phyloP scores from a whole-genome alignment of 2,113 vertebrate species.

The Plecotus auritus region DNA sequence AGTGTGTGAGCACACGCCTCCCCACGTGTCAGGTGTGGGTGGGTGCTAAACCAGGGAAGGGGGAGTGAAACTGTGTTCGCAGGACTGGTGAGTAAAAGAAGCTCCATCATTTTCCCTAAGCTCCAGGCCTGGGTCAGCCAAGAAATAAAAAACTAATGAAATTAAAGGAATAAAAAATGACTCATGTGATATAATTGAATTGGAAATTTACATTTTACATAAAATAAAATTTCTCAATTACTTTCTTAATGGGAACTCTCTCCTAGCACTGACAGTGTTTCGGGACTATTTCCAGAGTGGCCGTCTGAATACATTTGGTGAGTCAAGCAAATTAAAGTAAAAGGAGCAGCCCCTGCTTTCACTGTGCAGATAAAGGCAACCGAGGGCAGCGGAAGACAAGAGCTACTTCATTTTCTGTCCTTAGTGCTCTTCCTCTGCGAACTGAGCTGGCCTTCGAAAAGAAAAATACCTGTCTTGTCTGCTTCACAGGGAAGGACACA shows the following conservation, averaged over 20 bases:
- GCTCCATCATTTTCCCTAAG: not conserved
- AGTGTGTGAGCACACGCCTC: no score
- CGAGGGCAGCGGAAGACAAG: not conserved
- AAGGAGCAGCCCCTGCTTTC: not conserved
- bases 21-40: rapidly evolving
- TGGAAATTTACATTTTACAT: slow-evolving; percentile 47
- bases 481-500: not conserved
- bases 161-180: slow-evolving; percentile 25
- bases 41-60: not conserved
- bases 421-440: not conserved
- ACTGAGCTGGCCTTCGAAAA: not conserved
- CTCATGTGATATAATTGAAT: slow-evolving; percentile 43
- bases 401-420: not conserved
- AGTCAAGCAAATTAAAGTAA: slow-evolving; percentile 40
- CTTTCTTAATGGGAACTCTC: slow-evolving; percentile 51
- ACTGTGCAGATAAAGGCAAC: not conserved
- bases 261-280: slow-evolving; percentile 25
- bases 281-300: slow-evolving; percentile 13
- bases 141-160: slow-evolving; percentile 38
- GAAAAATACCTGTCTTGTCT: not conserved
- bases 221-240: slow-evolving; percentile 59
- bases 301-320: slow-evolving; percentile 48
- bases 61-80: not conserved
- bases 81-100: not conserved
- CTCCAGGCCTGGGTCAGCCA: slow-evolving; percentile 19